Base-by-base conservation (phyloP, 2,888 invertebrate genomes). In the Acleris holmiana region DNA sequence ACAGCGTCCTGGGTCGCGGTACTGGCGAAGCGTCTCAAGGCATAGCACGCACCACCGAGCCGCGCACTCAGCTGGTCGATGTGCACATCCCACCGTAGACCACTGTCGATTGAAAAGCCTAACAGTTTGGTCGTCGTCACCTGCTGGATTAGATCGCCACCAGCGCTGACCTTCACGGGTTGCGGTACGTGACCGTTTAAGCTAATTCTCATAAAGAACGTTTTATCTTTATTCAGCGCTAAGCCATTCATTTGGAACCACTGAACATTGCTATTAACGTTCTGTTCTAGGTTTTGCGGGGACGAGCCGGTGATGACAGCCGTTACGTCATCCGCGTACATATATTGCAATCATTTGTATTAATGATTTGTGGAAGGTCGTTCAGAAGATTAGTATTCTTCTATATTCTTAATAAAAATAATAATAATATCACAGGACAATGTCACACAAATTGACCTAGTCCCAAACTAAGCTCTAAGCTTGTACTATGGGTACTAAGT, bases 311-410 rank as follows among this genome's bases (percentile, higher is more conserved):
- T 49, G 6, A 55, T 55, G 13, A 65, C 53, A 7, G 47, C 58
- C 15, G 58, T 53, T 1, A 64, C 58, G 48, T 64, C 58, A 48
- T 64, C 58, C 1, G 59, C 54, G 17, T 65, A 59, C 59, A 65
- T 65, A 58, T 41, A 0, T 59, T 50, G n/a, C 41, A 49, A 0
- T 40, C 53, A 4, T 53, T 29, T 6, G 25, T 29, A 1, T 29
- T 18, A 4, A 53, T 15, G 18, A 19, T 15, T 5, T 15, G 53
- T 10, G 53, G 53, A 15, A 53, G 53, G 19, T 53, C 53, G 7
- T 53, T 40, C 4, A 53, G 53, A 4, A 53, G 53, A 5, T n/a
- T n/a, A n/a, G n/a, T n/a, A n/a, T n/a, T n/a, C n/a, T n/a, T n/a
- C n/a, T n/a, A n/a, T n/a, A n/a, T n/a, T n/a, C n/a, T n/a, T n/a